Evolutionary conservation across 2,113 vertebrate species (phyloP).

Genomic region (Ornithorhynchus anatinus): DNA sequence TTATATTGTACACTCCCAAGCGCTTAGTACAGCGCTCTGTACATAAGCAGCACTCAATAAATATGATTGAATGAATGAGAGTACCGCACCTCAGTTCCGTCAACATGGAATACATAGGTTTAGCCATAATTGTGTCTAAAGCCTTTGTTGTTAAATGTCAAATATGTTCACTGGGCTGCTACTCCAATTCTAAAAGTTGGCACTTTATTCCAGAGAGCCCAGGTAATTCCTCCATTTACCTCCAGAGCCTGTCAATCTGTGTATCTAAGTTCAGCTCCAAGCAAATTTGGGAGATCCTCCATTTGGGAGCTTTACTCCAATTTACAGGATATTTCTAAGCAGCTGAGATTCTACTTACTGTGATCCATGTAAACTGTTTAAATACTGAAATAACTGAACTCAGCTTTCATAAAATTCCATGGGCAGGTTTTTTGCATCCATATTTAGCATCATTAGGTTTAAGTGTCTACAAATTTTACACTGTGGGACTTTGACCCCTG

Average conservation of each 20-base stretch:
- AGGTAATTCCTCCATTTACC: too few species aligned
- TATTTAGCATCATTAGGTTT: constrained; percentile 60
- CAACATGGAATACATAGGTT: too few species aligned
- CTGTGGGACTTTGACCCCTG: constrained; percentile 33
- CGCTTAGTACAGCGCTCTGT: too few species aligned
- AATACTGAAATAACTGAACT: background rate
- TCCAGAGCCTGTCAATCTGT: background rate
- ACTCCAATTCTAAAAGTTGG: background rate
- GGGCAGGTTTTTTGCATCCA: constrained; percentile 22
- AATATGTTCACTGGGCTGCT: rapidly evolving
- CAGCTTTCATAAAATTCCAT: too few species aligned
- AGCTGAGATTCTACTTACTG: background rate
- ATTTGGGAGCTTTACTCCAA: background rate
- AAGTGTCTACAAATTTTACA: constrained; percentile 48
- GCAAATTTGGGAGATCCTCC: background rate
- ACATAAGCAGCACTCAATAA: too few species aligned
- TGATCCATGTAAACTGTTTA: background rate
- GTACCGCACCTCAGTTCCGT: too few species aligned
- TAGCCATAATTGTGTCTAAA: too few species aligned
- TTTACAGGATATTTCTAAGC: background rate
- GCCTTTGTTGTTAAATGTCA: too few species aligned
- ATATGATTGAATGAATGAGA: too few species aligned
- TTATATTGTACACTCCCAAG: too few species aligned
- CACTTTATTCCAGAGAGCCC: too few species aligned
- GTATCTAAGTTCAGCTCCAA: background rate